Base-by-base conservation (phyloP, 2,797 vertebrate species). In the Pyrocephalus nanus region DNA sequence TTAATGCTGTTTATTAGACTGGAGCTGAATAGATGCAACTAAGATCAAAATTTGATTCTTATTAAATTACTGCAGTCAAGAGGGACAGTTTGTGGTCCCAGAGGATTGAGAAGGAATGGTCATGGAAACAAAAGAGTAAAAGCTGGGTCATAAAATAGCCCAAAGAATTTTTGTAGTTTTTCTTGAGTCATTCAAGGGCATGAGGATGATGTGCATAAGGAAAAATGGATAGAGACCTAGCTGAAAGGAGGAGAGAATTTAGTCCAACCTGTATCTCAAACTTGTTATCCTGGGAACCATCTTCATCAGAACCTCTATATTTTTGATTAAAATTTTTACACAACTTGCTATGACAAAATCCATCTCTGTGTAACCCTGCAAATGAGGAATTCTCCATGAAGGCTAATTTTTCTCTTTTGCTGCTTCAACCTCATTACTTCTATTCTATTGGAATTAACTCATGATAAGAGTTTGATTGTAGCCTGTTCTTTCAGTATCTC, bases 81-180 rank as follows among this genome's bases (percentile, higher is more conserved):
- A 58, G 74, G 87, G 74, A 65, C 4, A 50, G 16, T 43, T 87
- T 90, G 30, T 55, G 27, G 27, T 83, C 84, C 57, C 81, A 72
- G 66, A 80, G 32, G 78, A 48, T 1, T 26, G 40, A 75, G 45
- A 90, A 71, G 40, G 30, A 53, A 26, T 92, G 61, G 65, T 51
- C 78, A 75, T 43, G 43, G 65, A 95, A 96, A 89, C 77, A 94
- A 85, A 94, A 72, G 65, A 89, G 75, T 91, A 91, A 89, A 80
- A 88, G 32, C 30, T 90, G 65, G 30, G 47, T 50, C 72, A 85
- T 87, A 91, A 95, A 94, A 86, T n/a, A 91, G 38, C 45, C 60
- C 16, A 36, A 73, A 80, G 30, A 62, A 34, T 36, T 65, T 77
- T 18, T 65, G 55, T 62, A 54, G 8, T n/a, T 93, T 89, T 87